phyloP scores from a whole-genome alignment of 2,888 invertebrate species.

The Mimas tiliae region DNA sequence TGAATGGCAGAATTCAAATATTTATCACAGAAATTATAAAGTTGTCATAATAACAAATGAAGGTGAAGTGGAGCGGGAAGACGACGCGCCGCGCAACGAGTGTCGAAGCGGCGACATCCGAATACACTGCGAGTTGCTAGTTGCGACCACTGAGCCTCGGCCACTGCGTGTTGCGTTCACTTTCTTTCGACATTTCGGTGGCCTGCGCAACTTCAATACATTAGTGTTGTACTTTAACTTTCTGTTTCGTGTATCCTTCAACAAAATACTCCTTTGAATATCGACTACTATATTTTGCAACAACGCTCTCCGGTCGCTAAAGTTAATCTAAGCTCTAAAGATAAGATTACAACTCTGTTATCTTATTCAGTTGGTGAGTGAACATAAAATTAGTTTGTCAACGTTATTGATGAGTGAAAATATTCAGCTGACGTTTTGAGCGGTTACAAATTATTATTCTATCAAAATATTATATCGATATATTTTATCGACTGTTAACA shows the following conservation, averaged over 20 bases:
- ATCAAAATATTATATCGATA: no score
- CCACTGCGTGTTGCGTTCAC: conserved; percentile 64
- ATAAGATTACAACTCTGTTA: neutral
- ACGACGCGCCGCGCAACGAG: conserved; percentile 38
- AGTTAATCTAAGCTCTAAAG: neutral
- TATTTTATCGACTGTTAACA: conserved; percentile 28
- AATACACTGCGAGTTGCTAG: conserved; percentile 48
- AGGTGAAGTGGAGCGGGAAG: neutral
- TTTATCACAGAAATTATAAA: conserved; percentile 19
- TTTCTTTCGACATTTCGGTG: conserved; percentile 79
- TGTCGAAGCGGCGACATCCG: conserved; percentile 45
- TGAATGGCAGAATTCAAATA: neutral
- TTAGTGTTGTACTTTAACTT: conserved; percentile 41
- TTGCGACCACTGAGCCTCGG: conserved; percentile 33
- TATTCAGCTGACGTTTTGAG: neutral
- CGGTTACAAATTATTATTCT: neutral
- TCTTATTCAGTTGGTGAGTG: neutral
- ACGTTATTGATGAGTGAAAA: neutral
- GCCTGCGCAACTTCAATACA: conserved; percentile 60
- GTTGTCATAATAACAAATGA: conserved; percentile 16
- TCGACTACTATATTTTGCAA: conserved; percentile 31
- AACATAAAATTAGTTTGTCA: neutral
- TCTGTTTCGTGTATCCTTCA: conserved; percentile 27
- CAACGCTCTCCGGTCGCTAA: neutral
- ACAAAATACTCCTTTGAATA: conserved; percentile 16